Base-by-base conservation (phyloP, 1,140 invertebrate genomes). In the Solenopsis invicta region DNA sequence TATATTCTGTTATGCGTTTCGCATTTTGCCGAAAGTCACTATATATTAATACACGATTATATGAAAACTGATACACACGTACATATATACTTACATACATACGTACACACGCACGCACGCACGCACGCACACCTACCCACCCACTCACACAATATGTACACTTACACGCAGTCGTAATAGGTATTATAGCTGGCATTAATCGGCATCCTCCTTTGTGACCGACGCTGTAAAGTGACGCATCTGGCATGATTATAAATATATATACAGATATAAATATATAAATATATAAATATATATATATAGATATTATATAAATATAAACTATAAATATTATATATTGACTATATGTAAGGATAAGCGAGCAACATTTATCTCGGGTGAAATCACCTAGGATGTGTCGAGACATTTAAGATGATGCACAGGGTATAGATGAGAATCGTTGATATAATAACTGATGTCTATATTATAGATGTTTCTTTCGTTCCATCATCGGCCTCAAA, bases 381-480 rank as follows among this genome's bases (percentile, higher is more conserved):
- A 81, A 81, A 69, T 90, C 92, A 94, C 90, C 69, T 74, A 94
- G 91, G 88, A 94, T 94, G 93, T 94, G 94, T 94, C 93, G 94
- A 94, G 90, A 92, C 92, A 94, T 92, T 94, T 94, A 95, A 94
- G 92, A 94, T 92, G 93, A 95, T 95, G 95, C 94, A 95, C 95
- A 95, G 95, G 95, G 95, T 95, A 95, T 95, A 95, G 93, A 95
- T 93, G 94, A 95, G 80, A 95, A 93, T 95, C 93, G 94, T 94
- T 95, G 92, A 94, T 95, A 94, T 93, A 93, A 93, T 94, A 94
- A 95, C 93, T 95, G 94, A 95, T 95, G 94, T 95, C 94, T 95
- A 95, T 95, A 95, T 93, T 91, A 93, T 95, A 94, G 92, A 94
- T 95, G 93, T 95, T 95, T 94, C 91, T 95, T 95, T 94, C 91